Evolutionary conservation across 2,888 invertebrate genomes (phyloP).

Genomic region (Drosophila cracens): DNA sequence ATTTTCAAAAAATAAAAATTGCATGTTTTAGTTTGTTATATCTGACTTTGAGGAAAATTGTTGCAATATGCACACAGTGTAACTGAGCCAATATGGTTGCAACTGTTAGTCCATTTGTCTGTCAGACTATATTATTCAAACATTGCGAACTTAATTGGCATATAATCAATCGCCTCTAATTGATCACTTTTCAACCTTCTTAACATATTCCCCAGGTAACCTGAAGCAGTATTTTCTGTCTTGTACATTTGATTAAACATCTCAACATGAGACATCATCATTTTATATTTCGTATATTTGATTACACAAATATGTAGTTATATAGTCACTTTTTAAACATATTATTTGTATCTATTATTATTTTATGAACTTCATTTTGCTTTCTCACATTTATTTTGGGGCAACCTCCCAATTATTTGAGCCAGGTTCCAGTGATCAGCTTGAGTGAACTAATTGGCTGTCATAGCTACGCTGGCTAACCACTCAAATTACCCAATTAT

Average conservation of each 20-base stretch:
- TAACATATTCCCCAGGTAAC: neutral
- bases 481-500: constrained; percentile 77
- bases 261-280: fast-evolving
- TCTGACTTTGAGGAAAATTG: neutral
- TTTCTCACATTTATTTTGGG: neutral
- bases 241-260: no score
- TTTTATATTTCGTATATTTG: no score
- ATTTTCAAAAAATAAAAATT: neutral
- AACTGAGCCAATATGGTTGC: neutral
- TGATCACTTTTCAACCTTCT: neutral
- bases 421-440: no score
- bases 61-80: neutral
- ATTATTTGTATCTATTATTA: no score
- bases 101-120: neutral
- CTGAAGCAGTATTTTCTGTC: no score
- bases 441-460: constrained; percentile 57
- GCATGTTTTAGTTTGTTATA: neutral
- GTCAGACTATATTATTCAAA: neutral
- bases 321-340: neutral
- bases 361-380: neutral
- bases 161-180: neutral
- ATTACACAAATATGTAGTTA: no score
- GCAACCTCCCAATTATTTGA: neutral
- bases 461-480: constrained; percentile 54
- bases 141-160: neutral